Conservation (phyloP, 53 echinoderm and acorn worm genomes). For the Crossaster papposus region DNA sequence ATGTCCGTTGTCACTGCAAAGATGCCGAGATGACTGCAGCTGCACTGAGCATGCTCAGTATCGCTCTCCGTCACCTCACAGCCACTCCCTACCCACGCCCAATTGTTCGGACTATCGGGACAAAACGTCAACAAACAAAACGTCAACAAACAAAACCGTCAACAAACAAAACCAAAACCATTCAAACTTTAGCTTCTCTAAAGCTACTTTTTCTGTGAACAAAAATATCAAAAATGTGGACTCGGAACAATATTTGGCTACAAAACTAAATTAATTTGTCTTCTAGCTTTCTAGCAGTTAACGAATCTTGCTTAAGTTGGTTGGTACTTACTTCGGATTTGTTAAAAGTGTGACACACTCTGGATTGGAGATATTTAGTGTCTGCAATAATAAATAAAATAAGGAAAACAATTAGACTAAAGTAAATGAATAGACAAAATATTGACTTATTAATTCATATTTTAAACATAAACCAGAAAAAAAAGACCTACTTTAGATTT, state of each 20-base stretch:
- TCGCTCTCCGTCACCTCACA: conserved; percentile 57
- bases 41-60: conserved; percentile 69
- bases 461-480: too few species aligned
- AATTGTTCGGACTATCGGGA: conserved; percentile 64
- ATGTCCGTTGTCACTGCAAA: conserved; percentile 97
- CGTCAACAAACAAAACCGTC: neutral
- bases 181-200: neutral
- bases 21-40: conserved; percentile 76
- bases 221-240: neutral
- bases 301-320: neutral
- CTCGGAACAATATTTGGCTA: neutral
- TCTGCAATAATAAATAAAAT: conserved; percentile 52
- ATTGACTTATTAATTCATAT: neutral
- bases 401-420: neutral
- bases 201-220: neutral
- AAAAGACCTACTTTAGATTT: too few species aligned
- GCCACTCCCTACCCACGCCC: conserved; percentile 74
- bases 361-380: conserved; percentile 89
- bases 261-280: neutral
- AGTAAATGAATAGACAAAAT: neutral
- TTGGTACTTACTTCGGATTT: conserved; percentile 76
- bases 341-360: conserved; percentile 78
- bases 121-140: neutral
- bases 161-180: neutral
- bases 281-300: neutral